Conservation (phyloP, 2,113 vertebrate species). For the Pygoscelis antarcticus region DNA sequence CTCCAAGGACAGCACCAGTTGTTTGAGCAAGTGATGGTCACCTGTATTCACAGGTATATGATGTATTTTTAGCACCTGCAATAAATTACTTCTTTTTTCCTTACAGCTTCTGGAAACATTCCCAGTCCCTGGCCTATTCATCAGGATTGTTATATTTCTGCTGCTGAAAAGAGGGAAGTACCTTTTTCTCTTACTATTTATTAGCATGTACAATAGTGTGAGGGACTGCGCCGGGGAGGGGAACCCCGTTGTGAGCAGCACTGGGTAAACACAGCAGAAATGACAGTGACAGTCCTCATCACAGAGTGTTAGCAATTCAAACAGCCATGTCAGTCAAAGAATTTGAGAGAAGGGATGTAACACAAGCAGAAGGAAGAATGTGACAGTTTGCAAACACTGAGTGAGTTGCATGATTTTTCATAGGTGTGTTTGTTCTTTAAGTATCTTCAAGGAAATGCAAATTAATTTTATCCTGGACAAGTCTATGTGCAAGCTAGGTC, state of each 20-base stretch:
- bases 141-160: neutral
- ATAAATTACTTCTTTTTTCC: constrained; percentile 40
- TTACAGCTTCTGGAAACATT: constrained; percentile 42
- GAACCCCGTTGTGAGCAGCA: neutral
- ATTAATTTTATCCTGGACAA: neutral
- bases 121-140: constrained; percentile 13
- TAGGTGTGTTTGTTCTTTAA: neutral
- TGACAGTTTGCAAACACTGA: neutral
- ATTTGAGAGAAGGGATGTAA: neutral
- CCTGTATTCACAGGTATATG: constrained; percentile 56
- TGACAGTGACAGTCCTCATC: constrained; percentile 13
- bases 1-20: constrained; percentile 20
- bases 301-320: neutral
- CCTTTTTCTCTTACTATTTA: neutral
- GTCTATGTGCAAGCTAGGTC: neutral
- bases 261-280: constrained; percentile 10
- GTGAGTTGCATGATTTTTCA: neutral
- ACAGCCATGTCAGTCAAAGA: neutral
- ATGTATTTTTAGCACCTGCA: constrained; percentile 8
- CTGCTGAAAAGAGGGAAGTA: neutral
- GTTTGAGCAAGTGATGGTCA: constrained; percentile 16
- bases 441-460: neutral
- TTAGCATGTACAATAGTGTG: neutral
- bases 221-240: neutral
- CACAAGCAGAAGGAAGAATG: neutral